Percentiles rank a stretch among this genome's conserved stretches.
phyloP scores from a whole-genome alignment of 2,113 vertebrate species.

The Aythya baeri region DNA sequence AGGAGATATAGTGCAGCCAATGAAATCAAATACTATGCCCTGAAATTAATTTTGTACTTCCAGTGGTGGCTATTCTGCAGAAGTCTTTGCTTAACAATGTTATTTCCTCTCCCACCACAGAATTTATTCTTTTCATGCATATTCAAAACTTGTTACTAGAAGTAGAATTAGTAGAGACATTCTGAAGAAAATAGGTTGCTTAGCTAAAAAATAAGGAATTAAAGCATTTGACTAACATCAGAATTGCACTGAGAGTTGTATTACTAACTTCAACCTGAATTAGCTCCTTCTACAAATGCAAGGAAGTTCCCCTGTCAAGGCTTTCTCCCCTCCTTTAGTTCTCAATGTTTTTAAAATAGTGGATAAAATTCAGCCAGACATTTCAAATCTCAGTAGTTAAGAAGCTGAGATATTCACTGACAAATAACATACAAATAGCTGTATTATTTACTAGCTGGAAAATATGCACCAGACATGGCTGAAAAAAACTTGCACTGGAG shows the following conservation, averaged over 20 bases:
- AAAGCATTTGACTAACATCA: background rate
- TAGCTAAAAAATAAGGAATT: background rate
- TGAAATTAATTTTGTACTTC: background rate
- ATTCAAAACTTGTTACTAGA: background rate
- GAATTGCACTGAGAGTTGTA: background rate
- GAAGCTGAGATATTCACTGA: background rate
- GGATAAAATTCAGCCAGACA: background rate
- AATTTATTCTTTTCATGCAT: background rate
- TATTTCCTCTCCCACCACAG: background rate
- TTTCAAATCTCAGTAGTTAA: background rate
- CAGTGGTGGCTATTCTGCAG: background rate
- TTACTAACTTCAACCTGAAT: background rate
- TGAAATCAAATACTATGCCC: background rate
- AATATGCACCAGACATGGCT: accelerated
- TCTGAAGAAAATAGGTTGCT: background rate
- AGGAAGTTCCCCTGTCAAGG: background rate
- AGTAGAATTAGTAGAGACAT: background rate
- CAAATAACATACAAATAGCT: background rate
- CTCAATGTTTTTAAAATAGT: background rate
- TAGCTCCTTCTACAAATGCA: background rate
- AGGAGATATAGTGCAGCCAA: background rate
- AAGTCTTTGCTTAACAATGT: background rate
- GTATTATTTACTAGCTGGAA: background rate
- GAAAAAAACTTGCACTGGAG: background rate
- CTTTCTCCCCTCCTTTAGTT: background rate